Evolutionary conservation across 2,797 vertebrate species (phyloP).

Genomic region (Astyanax mexicanus): DNA sequence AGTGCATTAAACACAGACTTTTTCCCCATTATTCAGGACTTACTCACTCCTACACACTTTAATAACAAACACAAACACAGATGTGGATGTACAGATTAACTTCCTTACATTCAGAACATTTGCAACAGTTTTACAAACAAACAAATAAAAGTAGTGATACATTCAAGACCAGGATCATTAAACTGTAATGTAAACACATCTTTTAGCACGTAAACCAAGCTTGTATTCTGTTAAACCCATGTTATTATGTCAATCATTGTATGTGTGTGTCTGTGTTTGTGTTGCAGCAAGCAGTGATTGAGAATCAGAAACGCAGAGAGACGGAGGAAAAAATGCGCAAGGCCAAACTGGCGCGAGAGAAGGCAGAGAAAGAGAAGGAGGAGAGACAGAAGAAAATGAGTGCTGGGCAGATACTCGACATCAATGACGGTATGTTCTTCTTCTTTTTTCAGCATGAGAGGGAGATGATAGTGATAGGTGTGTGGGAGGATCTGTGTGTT

Average conservation of each 20-base stretch:
- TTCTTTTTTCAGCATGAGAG: no score
- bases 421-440: constrained; percentile 78
- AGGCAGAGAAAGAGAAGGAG: constrained; percentile 84
- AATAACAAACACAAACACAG: constrained; percentile 4
- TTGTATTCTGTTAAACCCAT: constrained; percentile 15
- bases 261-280: constrained; percentile 37
- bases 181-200: neutral
- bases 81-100: neutral
- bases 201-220: neutral
- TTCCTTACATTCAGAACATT: constrained; percentile 18
- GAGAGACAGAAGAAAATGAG: constrained; percentile 80
- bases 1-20: constrained; percentile 14
- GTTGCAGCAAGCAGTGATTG: constrained; percentile 85
- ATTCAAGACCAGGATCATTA: no score
- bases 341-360: constrained; percentile 85
- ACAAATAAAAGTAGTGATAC: neutral
- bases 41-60: neutral
- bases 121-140: neutral
- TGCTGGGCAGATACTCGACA: constrained; percentile 67
- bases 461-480: neutral
- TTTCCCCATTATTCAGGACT: neutral
- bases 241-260: constrained; percentile 9
- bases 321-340: constrained; percentile 85
- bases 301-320: constrained; percentile 85
- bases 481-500: constrained; percentile 15